phyloP scores from a whole-genome alignment of 2,797 vertebrate genomes.

The Peromyscus attwateri region DNA sequence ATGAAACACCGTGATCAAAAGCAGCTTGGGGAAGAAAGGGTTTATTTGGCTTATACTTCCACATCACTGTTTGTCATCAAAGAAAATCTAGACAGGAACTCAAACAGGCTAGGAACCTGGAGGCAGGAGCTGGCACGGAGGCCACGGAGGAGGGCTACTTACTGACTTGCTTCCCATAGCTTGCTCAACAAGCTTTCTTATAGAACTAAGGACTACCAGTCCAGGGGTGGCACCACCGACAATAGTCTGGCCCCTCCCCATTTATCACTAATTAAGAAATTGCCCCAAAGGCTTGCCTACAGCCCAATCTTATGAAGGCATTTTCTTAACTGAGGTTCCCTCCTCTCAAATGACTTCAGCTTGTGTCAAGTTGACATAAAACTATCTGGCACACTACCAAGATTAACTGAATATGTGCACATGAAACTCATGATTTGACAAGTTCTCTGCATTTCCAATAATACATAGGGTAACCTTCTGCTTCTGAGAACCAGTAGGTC shows the following conservation, averaged over 20 bases:
- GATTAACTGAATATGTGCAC: background rate
- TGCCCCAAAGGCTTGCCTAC: background rate
- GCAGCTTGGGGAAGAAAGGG: background rate
- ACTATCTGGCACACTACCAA: background rate
- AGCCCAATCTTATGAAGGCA: background rate
- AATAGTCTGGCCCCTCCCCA: background rate
- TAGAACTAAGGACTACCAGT: background rate
- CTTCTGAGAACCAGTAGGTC: conserved; percentile 7
- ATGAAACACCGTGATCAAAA: background rate
- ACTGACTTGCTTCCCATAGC: background rate
- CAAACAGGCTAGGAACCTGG: too few relatives aligned
- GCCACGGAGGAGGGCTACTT: background rate
- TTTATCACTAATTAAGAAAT: background rate
- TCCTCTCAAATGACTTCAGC: background rate
- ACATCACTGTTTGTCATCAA: background rate
- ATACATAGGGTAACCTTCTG: background rate
- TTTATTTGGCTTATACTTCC: background rate
- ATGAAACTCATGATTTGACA: background rate
- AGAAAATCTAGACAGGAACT: background rate
- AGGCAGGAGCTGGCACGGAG: background rate
- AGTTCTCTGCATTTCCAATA: background rate
- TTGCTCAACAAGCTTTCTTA: background rate
- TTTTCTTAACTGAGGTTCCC: background rate
- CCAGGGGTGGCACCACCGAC: background rate
- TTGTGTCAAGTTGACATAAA: background rate